Evolutionary conservation across 2,797 vertebrate species (phyloP).

Genomic region (Gorsachius magnificus): DNA sequence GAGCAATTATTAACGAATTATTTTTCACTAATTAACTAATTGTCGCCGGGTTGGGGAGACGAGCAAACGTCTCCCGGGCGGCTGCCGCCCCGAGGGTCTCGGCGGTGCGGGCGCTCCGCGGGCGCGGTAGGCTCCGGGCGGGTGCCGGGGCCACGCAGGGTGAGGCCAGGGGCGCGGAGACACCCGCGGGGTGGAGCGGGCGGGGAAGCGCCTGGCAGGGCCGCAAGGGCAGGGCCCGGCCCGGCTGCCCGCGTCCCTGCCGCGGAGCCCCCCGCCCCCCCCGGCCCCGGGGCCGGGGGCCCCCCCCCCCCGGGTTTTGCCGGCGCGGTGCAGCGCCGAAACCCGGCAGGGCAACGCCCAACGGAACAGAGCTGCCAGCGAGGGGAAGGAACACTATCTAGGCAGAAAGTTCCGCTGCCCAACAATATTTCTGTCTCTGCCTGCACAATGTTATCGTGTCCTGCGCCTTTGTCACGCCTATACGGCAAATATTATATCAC

Average conservation of each 20-base stretch:
- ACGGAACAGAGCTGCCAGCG: neutral
- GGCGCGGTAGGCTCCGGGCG: neutral
- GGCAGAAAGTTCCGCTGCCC: constrained; percentile 60
- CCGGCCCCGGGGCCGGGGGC: too few relatives aligned
- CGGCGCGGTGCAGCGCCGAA: too few relatives aligned
- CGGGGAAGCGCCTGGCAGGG: neutral
- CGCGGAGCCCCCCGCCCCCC: neutral
- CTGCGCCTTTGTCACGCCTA: constrained; percentile 73
- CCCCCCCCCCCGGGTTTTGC: too few relatives aligned
- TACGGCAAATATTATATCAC: constrained; percentile 73
- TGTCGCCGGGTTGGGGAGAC: neutral
- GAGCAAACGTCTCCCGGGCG: neutral
- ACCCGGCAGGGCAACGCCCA: neutral
- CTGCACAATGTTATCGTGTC: constrained; percentile 75
- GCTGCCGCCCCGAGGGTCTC: too few relatives aligned
- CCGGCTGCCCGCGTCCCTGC: neutral
- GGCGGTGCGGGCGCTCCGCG: neutral
- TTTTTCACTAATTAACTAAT: neutral
- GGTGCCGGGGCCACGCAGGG: neutral
- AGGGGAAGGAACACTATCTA: constrained; percentile 23
- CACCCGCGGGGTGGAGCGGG: neutral
- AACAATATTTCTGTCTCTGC: constrained; percentile 60
- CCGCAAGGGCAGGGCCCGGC: neutral
- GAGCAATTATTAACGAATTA: neutral
- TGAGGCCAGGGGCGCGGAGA: neutral